Evolutionary conservation across 2,888 invertebrate genomes (phyloP).

Genomic region (Adelognathus sp.): DNA sequence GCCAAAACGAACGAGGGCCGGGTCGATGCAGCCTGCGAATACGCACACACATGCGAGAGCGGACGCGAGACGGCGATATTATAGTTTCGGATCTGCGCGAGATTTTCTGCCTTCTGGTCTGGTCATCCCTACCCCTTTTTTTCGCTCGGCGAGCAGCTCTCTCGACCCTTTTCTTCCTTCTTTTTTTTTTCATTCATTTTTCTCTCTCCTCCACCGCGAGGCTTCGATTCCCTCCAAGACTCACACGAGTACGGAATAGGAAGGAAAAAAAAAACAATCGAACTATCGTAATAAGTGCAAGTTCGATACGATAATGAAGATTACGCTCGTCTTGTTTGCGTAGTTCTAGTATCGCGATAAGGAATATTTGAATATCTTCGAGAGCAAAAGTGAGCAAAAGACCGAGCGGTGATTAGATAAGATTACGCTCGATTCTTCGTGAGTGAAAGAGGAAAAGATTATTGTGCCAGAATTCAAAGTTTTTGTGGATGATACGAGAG

Average conservation of each 20-base stretch:
- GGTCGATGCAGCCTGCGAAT: slow-evolving; percentile 57
- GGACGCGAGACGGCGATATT: slow-evolving; percentile 73
- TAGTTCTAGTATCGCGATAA: background rate
- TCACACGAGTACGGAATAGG: slow-evolving; percentile 26
- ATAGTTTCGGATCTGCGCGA: slow-evolving; percentile 72
- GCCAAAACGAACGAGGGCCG: slow-evolving; percentile 68
- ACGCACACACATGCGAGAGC: background rate
- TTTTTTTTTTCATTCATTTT: slow-evolving; percentile 44
- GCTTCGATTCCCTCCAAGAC: slow-evolving; percentile 28
- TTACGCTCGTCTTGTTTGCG: background rate
- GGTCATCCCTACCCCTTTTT: slow-evolving; percentile 19
- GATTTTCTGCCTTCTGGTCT: slow-evolving; percentile 69
- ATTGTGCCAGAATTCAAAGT: slow-evolving; percentile 16
- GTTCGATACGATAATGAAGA: background rate
- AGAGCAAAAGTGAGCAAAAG: background rate
- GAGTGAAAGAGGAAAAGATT: slow-evolving; percentile 29
- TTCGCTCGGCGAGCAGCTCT: slow-evolving; percentile 40
- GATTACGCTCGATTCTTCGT: slow-evolving; percentile 16
- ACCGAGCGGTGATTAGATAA: slow-evolving; percentile 51
- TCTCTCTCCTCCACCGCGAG: slow-evolving; percentile 15
- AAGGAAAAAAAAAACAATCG: background rate
- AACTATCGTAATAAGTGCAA: background rate
- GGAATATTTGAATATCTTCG: slow-evolving; percentile 28
- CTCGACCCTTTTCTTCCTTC: slow-evolving; percentile 56
- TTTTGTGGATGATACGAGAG: background rate